Evolutionary conservation across 53 echinoderm and acorn worm species (phyloP), one percentile per base, ranked within the genome.

Genomic region (Actinopyga echinites): DNA sequence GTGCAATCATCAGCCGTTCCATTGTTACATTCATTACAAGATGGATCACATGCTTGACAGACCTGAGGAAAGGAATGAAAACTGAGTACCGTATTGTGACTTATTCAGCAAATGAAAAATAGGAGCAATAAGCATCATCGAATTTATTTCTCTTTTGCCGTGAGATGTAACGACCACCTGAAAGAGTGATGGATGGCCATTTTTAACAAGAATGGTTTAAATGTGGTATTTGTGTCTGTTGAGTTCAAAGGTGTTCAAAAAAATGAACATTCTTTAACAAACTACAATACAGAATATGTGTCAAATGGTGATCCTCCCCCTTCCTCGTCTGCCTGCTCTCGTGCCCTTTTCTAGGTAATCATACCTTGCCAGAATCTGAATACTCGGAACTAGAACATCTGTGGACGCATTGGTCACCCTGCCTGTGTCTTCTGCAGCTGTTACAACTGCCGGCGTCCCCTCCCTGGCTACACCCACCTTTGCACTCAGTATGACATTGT

Each of bases 381-480:
- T 62, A 62, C 62, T 62, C 62, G 1, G 62, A 62, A 25, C 62
- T 62, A 1, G 62, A 62, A 62, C 62, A 62, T 62, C 62, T 62
- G 21, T 62, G 62, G 0, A 62, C 62, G 62, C 62, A 62, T 62
- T 62, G 62, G 62, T 11, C 26, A 62, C 21, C 21, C 21, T 2
- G 13, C 1, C 15, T 62, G 13, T 62, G 62, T 62, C 62, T 62
- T 62, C 62, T 62, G 26, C 62, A 62, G 21, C 62, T 25, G 62
- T 25, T 62, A 62, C 62, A 62, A 25, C 26, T 23, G 62, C 62
- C 25, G 0, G 62, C 62, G 26, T 62, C 62, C 1, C 62, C 62
- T 62, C 62, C 62, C 62, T 62, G 62, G 26, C 62, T 62, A 20
- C 62, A 62, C 21, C 62, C 62, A 62, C 28, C 62, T 62, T 62